A percentile compares a stretch with the other conserved stretches of the same genome.
These are phyloP conservation scores for Trinorchestia longiramus DNA, from an alignment of 1,140 invertebrate species.

Conservation along the genomic window DNA sequence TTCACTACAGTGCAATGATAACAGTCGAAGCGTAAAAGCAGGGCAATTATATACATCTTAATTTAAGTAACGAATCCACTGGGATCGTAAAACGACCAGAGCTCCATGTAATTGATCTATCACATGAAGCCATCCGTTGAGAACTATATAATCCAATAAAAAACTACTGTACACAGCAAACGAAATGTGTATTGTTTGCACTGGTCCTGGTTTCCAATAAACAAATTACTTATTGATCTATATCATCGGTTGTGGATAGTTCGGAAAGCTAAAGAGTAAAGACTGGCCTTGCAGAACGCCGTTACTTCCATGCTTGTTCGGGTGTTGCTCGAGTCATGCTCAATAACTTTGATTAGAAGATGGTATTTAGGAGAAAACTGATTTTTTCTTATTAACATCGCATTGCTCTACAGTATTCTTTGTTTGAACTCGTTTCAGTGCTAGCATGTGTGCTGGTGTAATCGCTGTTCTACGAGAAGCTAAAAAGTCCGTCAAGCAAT, in stretches of 20 bases:
- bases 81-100: too few relatives aligned
- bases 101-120: not conserved
- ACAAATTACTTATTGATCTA: not conserved
- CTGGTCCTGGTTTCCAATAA: not conserved
- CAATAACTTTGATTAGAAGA: not conserved
- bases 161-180: not conserved
- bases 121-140: not conserved
- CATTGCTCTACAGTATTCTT: not conserved
- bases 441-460: not conserved
- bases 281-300: not conserved
- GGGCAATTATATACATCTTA: not conserved
- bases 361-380: not conserved
- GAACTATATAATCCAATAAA: not conserved
- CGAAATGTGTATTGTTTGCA: not conserved
- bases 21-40: not conserved
- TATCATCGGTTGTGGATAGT: not conserved
- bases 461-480: not conserved
- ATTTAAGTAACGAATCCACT: not conserved
- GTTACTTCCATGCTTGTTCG: not conserved
- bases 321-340: not conserved
- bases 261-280: not conserved
- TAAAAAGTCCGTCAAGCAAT: not conserved
- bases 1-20: not conserved
- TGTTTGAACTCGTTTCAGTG: not conserved
- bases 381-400: not conserved